These are phyloP conservation scores for Caracal caracal DNA, from an alignment of 2,113 vertebrate genomes.

Conservation along the genomic window DNA sequence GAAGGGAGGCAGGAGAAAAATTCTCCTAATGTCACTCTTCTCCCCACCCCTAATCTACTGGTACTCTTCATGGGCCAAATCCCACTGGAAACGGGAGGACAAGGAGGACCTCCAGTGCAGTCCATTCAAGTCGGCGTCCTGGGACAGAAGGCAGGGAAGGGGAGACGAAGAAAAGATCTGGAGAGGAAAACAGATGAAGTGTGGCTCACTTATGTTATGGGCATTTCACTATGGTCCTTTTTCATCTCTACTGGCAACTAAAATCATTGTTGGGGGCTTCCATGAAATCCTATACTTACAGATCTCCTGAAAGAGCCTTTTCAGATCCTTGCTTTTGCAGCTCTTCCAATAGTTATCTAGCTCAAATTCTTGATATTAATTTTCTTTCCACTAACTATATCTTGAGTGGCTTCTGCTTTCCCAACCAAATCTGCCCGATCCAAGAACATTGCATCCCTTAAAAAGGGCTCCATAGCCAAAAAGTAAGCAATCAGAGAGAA, in stretches of 20 bases:
- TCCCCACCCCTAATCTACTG: not conserved
- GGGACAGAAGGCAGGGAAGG: not conserved
- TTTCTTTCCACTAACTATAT: not conserved
- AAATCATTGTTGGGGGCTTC: not conserved
- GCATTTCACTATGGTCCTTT: not conserved
- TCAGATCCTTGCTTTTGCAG: not conserved
- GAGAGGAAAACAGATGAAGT: not conserved
- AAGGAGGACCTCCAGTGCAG: not conserved
- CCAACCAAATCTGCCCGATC: not conserved
- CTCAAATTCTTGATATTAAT: not conserved
- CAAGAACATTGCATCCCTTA: not conserved
- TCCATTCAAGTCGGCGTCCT: not conserved
- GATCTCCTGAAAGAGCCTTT: not conserved
- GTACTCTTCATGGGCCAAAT: not conserved
- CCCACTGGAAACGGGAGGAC: not conserved
- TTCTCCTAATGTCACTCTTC: not conserved
- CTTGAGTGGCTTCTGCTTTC: not conserved
- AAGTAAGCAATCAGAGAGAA: not conserved
- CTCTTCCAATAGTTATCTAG: not conserved
- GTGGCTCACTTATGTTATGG: not conserved
- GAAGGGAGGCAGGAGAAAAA: not conserved
- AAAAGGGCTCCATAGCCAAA: not conserved
- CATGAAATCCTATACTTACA: not conserved
- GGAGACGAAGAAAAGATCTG: not conserved
- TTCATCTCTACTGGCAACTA: not conserved